Conservation (phyloP, 2,888 invertebrate genomes). For the Gortyna flavago region DNA sequence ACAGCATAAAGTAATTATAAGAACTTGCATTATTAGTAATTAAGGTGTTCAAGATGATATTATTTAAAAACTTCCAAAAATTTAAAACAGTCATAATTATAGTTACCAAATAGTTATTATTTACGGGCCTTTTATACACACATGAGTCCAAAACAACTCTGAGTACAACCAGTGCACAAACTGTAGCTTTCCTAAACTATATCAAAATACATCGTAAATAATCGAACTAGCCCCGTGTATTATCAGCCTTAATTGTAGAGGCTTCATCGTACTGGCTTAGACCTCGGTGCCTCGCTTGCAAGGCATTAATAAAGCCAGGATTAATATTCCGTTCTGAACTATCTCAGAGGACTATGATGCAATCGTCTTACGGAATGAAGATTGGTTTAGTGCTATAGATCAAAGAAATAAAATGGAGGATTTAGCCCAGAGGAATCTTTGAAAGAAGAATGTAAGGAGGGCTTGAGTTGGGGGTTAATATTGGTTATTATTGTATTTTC, state of each 20-base stretch:
- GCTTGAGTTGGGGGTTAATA: neutral
- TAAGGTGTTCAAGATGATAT: neutral
- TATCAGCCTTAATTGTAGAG: slow-evolving; percentile 51
- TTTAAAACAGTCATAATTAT: neutral
- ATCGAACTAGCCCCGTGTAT: slow-evolving; percentile 28
- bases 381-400: slow-evolving; percentile 21
- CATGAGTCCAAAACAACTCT: neutral
- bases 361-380: slow-evolving; percentile 62
- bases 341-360: slow-evolving; percentile 62
- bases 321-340: slow-evolving; percentile 64
- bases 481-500: neutral
- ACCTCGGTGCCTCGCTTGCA: slow-evolving; percentile 50
- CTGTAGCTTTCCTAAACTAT: neutral
- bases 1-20: neutral
- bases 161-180: neutral
- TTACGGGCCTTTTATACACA: neutral
- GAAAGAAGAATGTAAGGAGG: neutral
- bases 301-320: slow-evolving; percentile 63
- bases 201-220: neutral
- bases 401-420: slow-evolving; percentile 13
- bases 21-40: neutral
- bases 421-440: neutral
- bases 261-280: slow-evolving; percentile 57
- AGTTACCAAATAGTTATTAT: neutral
- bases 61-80: neutral